A percentile compares a stretch with the other conserved stretches of the same genome.
Evolutionary conservation across 2,888 invertebrate species (phyloP).

Genomic region (Morpho helenor): DNA sequence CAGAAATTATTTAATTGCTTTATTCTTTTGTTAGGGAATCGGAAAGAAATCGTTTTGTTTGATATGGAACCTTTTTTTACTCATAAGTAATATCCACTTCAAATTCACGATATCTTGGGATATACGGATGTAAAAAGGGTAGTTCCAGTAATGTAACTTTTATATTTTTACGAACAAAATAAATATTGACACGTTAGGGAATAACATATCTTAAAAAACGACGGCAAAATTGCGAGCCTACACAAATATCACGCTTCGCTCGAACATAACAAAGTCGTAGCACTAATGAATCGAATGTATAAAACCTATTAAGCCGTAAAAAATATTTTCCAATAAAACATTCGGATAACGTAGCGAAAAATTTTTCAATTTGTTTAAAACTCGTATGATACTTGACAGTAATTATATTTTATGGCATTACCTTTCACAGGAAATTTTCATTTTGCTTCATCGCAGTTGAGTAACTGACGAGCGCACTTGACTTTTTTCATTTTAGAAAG

Average conservation of each 20-base stretch:
- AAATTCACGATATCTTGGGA: too few species aligned
- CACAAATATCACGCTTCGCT: too few species aligned
- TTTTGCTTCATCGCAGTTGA: slow-evolving; percentile 3
- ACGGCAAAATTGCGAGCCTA: too few species aligned
- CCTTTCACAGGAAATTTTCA: slow-evolving; percentile 5
- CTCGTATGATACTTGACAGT: background rate
- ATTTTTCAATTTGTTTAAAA: background rate
- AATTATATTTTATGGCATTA: slow-evolving; percentile 27
- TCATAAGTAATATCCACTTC: too few species aligned
- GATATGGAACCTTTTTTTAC: background rate
- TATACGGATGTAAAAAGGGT: too few species aligned
- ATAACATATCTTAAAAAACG: too few species aligned
- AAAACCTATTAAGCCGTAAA: too few species aligned
- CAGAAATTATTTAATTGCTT: slow-evolving; percentile 7
- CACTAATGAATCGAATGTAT: too few species aligned
- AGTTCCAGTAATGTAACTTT: too few species aligned
- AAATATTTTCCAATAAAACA: background rate
- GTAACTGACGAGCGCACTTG: slow-evolving; percentile 9
- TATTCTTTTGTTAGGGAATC: slow-evolving; percentile 3
- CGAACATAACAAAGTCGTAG: too few species aligned
- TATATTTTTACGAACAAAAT: too few species aligned
- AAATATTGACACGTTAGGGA: too few species aligned
- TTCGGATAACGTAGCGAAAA: background rate
- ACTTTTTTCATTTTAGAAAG: slow-evolving; percentile 15
- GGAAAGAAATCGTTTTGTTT: background rate